phyloP scores from a whole-genome alignment of 2,113 vertebrate species.

The Xiphophorus maculatus region DNA sequence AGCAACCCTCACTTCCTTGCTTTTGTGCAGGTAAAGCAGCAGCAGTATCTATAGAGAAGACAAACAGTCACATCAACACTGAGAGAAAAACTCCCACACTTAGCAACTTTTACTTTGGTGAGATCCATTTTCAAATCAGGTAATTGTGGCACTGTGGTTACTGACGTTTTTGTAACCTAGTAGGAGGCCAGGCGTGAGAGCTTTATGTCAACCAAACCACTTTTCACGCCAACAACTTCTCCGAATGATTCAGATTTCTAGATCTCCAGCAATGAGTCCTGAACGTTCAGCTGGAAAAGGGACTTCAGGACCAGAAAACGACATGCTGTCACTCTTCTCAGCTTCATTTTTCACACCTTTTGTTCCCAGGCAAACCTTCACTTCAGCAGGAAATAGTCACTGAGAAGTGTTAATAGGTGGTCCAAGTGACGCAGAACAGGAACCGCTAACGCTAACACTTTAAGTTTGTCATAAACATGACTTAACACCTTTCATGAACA shows the following conservation, averaged over 20 bases:
- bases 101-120: slow-evolving; percentile 5
- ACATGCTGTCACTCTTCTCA: neutral
- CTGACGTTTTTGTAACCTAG: slow-evolving; percentile 29
- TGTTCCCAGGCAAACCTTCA: slow-evolving; percentile 11
- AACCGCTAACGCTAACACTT: too few relatives aligned
- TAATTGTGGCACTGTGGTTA: slow-evolving; percentile 13
- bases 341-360: slow-evolving; percentile 16
- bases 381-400: slow-evolving; percentile 12
- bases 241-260: slow-evolving; percentile 38
- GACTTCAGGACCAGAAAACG: neutral
- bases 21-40: slow-evolving; percentile 71
- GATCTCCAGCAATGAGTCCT: neutral
- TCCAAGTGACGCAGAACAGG: slow-evolving; percentile 11
- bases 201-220: slow-evolving; percentile 6
- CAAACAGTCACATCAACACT: neutral
- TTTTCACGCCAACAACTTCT: slow-evolving; percentile 14
- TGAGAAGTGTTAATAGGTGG: slow-evolving; percentile 4
- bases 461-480: too few relatives aligned
- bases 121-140: slow-evolving; percentile 12
- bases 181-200: slow-evolving; percentile 5
- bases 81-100: neutral
- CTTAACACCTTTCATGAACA: too few relatives aligned
- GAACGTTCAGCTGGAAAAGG: neutral
- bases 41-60: neutral
- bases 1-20: slow-evolving; percentile 76